phyloP scores from a whole-genome alignment of 53 echinoderm and acorn worm species.

The Henricia sp. region DNA sequence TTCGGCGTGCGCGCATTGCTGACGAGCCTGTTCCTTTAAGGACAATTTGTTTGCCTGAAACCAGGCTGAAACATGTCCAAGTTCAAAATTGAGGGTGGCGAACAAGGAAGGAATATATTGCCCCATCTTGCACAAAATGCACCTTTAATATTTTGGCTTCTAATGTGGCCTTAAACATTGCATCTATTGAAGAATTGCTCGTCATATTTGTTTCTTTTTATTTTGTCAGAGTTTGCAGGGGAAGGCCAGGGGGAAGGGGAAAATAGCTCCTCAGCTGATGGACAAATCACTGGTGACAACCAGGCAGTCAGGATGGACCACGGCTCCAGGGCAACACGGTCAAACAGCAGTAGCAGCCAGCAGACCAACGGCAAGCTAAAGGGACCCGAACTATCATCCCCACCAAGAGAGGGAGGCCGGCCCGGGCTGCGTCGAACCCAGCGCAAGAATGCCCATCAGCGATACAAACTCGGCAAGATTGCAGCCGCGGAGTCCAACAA shows the following conservation, averaged over 20 bases:
- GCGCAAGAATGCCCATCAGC: conserved; percentile 50
- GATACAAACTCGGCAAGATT: conserved; percentile 54
- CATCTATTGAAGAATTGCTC: neutral
- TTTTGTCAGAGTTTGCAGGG: conserved; percentile 46
- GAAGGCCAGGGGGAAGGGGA: conserved; percentile 27
- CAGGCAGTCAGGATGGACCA: conserved; percentile 49
- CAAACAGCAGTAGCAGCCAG: conserved; percentile 12
- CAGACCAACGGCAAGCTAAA: neutral
- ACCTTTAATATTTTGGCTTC: neutral
- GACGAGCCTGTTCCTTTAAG: too few species aligned
- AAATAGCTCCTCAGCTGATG: conserved; percentile 28
- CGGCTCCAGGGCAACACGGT: conserved; percentile 14
- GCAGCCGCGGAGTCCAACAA: conserved; percentile 40
- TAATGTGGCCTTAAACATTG: neutral
- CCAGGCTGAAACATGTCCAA: too few species aligned
- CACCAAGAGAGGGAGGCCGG: too few species aligned
- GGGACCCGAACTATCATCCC: neutral
- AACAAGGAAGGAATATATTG: too few species aligned
- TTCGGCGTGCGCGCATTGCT: too few species aligned
- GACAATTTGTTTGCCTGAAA: too few species aligned
- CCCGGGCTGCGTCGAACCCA: conserved; percentile 47
- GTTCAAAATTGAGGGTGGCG: too few species aligned
- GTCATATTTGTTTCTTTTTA: conserved; percentile 19
- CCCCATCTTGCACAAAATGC: too few species aligned
- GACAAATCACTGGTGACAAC: conserved; percentile 56